phyloP scores from a whole-genome alignment of 2,797 vertebrate species.

The Epinephelus awoara region DNA sequence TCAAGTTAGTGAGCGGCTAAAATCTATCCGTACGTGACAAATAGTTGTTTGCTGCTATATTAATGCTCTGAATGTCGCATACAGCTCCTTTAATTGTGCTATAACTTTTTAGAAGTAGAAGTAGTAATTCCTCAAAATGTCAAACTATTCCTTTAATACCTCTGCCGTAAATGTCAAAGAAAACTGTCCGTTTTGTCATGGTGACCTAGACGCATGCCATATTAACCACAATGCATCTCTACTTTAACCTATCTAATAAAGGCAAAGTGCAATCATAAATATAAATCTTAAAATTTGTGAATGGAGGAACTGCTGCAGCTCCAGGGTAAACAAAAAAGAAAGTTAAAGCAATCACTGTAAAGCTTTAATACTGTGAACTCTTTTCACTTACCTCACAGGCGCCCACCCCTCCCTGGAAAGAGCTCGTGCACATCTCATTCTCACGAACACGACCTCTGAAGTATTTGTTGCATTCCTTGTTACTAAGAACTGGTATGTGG shows the following conservation, averaged over 20 bases:
- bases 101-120: neutral
- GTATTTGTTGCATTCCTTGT: constrained; percentile 88
- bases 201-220: neutral
- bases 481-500: constrained; percentile 88
- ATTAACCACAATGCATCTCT: neutral
- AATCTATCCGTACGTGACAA: no score
- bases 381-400: constrained; percentile 92
- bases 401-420: constrained; percentile 86
- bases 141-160: neutral
- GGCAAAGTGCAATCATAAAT: neutral
- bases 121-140: neutral
- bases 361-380: neutral
- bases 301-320: neutral
- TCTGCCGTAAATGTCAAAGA: neutral
- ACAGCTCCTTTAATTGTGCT: no score
- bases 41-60: neutral
- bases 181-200: neutral
- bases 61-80: no score
- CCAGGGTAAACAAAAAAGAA: neutral
- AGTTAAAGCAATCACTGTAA: neutral
- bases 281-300: neutral
- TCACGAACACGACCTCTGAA: constrained; percentile 90
- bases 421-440: constrained; percentile 93
- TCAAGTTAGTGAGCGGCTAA: no score
- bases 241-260: neutral